Evolutionary conservation across 64 coral and sea anemone species (phyloP), one percentile per base, ranked within the genome.

Genomic region (Montipora efflorescens): DNA sequence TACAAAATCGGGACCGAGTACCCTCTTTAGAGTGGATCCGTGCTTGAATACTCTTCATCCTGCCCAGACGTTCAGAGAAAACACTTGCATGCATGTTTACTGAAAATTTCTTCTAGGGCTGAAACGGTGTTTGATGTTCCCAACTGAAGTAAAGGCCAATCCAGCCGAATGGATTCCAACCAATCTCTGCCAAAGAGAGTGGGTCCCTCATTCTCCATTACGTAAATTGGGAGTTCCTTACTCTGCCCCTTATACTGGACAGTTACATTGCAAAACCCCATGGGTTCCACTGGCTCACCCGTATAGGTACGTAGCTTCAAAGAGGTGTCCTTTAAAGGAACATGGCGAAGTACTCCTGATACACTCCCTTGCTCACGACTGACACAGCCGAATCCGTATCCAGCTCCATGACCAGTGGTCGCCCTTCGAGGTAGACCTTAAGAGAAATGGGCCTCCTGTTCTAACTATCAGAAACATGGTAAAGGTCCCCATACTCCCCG

Each of bases 321-420:
- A 11, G 1, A 57, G 53, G 53, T 57, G 53, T 57, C 53, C 53
- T 57, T 57, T 57, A 57, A 11, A 57, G 53, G 53, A 57, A 57
- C 53, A 57, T 0, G 53, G 53, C 10, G 53, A 57, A 57, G 53
- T 57, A 87, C 47, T 87, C 46, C 58, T 45, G 67, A 68, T 74
- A 88, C 58, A 88, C 84, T 50, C 25, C 50, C 28, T 88, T 59
- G 43, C 84, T 88, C 73, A 88, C 51, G 19, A 74, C 52, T 21
- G 45, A 88, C 20, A 88, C 84, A 49, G 67, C 67, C 8, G 68
- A 73, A 47, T 69, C 67, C 11, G 84, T 73, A 73, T 88, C 84
- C 84, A 88, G 67, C 67, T 75, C 84, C 84, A 88, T 50, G 48
- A 44, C 20, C 47, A 88, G 48, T 50, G 7, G 71, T 55, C 69